phyloP scores from a whole-genome alignment of 2,797 vertebrate species.

The Sebastes variabilis region DNA sequence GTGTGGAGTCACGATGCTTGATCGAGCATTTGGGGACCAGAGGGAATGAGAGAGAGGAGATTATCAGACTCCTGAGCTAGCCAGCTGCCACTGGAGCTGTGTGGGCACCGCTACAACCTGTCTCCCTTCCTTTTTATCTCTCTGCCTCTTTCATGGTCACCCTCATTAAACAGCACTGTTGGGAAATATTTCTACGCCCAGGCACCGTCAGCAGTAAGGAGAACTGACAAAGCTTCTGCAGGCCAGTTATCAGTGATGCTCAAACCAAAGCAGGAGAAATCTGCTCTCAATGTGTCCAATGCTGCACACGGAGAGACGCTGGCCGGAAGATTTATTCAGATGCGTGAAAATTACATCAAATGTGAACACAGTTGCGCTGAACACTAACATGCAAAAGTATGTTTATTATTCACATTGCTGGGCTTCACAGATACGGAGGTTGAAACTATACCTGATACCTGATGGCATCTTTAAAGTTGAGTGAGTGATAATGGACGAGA shows the following conservation, averaged over 20 bases:
- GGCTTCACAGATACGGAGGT: background rate
- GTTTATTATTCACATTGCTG: background rate
- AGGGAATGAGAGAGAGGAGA: constrained; percentile 63
- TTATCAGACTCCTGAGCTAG: constrained; percentile 65
- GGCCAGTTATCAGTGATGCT: background rate
- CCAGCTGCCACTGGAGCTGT: constrained; percentile 72
- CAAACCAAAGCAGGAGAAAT: constrained; percentile 21
- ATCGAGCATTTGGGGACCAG: constrained; percentile 56
- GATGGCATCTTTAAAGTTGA: background rate
- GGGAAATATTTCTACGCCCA: constrained; percentile 29
- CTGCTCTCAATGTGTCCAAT: background rate
- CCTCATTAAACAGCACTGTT: constrained; percentile 56
- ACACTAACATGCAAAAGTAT: background rate
- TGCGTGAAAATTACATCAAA: background rate
- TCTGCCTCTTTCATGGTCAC: constrained; percentile 52
- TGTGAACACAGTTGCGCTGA: background rate
- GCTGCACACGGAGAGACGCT: background rate
- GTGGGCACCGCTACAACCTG: constrained; percentile 55
- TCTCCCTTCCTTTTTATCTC: constrained; percentile 45
- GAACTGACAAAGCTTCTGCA: constrained; percentile 28
- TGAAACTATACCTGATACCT: background rate
- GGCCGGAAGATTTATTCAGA: background rate
- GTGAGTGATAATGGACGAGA: no score
- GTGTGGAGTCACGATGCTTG: constrained; percentile 47
- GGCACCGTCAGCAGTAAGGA: constrained; percentile 26